These are phyloP conservation scores for Microtus richardsoni DNA, from an alignment of 2,113 vertebrate genomes.

Conservation along the genomic window DNA sequence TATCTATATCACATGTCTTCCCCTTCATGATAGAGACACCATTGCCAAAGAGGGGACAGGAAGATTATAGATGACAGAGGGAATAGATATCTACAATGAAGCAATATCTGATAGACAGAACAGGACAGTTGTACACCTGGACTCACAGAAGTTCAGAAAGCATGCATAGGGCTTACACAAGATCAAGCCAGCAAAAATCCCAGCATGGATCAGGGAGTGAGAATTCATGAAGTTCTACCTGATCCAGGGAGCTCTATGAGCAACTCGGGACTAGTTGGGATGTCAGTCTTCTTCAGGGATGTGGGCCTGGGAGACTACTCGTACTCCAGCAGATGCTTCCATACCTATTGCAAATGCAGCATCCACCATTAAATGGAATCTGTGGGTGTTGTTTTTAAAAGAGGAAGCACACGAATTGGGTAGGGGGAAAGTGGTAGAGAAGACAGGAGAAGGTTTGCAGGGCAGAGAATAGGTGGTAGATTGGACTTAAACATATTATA, in stretches of 20 bases:
- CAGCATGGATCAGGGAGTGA: neutral
- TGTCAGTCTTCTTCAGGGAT: neutral
- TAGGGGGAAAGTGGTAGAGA: neutral
- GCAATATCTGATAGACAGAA: neutral
- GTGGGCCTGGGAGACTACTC: no score
- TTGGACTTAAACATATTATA: neutral
- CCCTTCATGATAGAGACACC: neutral
- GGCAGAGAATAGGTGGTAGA: neutral
- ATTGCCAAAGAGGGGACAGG: neutral
- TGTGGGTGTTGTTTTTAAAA: neutral
- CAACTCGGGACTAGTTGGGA: neutral
- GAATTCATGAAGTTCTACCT: neutral
- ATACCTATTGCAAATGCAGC: neutral
- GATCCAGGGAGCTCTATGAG: neutral
- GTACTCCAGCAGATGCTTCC: neutral
- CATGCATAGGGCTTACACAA: neutral
- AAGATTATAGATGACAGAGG: neutral
- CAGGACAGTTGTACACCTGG: neutral
- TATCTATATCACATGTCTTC: neutral
- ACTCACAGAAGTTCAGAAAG: neutral
- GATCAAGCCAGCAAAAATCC: neutral
- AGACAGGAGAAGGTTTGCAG: neutral
- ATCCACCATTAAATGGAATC: neutral
- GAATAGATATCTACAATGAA: neutral
- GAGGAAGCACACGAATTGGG: neutral